Conservation (phyloP, 2,797 vertebrate genomes). For the Adrianichthys oophorus region DNA sequence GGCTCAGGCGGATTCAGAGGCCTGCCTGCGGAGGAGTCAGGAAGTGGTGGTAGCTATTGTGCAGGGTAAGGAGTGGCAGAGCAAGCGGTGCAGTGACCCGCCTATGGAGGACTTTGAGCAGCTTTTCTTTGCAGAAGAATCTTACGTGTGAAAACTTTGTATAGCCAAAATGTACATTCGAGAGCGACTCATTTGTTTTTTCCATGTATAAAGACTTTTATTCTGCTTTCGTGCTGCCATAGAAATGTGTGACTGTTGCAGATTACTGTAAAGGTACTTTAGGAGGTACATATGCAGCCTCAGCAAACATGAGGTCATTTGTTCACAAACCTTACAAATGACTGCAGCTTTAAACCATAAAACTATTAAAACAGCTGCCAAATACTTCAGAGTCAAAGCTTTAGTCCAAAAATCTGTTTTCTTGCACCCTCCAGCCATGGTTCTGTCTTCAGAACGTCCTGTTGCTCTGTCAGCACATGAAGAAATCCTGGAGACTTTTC, state of each 20-base stretch:
- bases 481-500: no score
- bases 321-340: not conserved
- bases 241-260: slow-evolving; percentile 7
- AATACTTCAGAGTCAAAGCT: not conserved
- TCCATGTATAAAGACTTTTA: slow-evolving; percentile 13
- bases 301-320: not conserved
- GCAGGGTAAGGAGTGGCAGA: slow-evolving; percentile 80
- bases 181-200: slow-evolving; percentile 10
- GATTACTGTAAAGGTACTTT: slow-evolving; percentile 32
- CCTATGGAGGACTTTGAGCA: slow-evolving; percentile 84
- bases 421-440: slow-evolving; percentile 1
- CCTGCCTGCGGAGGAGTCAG: slow-evolving; percentile 67
- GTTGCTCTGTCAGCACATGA: slow-evolving; percentile 1
- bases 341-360: not conserved
- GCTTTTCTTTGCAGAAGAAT: slow-evolving; percentile 85
- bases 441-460: not conserved
- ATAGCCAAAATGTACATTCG: slow-evolving; percentile 18
- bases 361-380: not conserved
- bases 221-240: slow-evolving; percentile 14
- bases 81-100: slow-evolving; percentile 78
- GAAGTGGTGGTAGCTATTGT: slow-evolving; percentile 74
- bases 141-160: slow-evolving; percentile 76
- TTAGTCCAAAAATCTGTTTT: slow-evolving; percentile 2
- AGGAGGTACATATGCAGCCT: slow-evolving; percentile 18
- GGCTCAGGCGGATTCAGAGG: slow-evolving; percentile 61